A percentile compares a stretch with the other conserved stretches of the same genome.
phyloP scores from a whole-genome alignment of 2,113 vertebrate genomes.

The Triplophysa dalaica region DNA sequence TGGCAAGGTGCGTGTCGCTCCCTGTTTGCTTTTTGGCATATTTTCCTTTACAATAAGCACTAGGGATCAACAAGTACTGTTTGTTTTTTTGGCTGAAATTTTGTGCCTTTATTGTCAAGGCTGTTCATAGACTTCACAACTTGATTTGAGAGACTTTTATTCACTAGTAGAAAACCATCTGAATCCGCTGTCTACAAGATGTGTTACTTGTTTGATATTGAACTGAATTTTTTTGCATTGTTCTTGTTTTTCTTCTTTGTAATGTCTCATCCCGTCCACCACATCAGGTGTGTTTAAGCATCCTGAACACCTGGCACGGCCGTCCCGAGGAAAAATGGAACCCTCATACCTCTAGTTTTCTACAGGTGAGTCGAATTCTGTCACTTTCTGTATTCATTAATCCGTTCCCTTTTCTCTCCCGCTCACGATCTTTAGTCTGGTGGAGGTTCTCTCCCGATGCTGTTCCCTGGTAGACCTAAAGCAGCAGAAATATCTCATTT shows the following conservation, averaged over 20 bases:
- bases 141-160: too few species aligned
- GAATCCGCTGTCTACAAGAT: too few species aligned
- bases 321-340: slow-evolving; percentile 99
- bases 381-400: slow-evolving; percentile 23
- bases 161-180: too few species aligned
- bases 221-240: not conserved
- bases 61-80: too few species aligned
- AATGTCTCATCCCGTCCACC: not conserved
- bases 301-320: slow-evolving; percentile 98
- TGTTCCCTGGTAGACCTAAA: not conserved
- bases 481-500: not conserved
- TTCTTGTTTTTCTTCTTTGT: not conserved
- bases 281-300: slow-evolving; percentile 96
- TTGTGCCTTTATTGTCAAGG: too few species aligned
- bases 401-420: not conserved
- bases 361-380: slow-evolving; percentile 82
- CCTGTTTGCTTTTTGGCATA: not conserved
- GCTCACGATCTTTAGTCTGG: not conserved
- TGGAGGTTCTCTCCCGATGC: not conserved
- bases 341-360: slow-evolving; percentile 98
- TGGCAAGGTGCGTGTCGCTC: slow-evolving; percentile 82
- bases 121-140: too few species aligned
- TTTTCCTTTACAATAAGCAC: not conserved
- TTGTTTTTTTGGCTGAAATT: too few species aligned
- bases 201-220: not conserved